These are phyloP conservation scores for Aricia agestis DNA, from an alignment of 1,140 invertebrate genomes.

Conservation along the genomic window DNA sequence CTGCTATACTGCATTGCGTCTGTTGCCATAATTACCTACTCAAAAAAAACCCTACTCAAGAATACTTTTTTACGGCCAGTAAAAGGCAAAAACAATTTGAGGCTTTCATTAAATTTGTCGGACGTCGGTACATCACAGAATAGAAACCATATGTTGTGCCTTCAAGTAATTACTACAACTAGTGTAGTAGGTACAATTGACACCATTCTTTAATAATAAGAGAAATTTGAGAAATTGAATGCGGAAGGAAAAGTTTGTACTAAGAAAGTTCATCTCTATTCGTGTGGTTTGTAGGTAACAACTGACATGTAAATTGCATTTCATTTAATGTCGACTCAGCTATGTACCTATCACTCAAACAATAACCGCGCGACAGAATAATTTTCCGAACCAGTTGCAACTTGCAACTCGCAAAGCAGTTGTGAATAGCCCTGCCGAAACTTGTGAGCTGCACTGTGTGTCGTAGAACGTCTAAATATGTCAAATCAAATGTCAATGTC, in stretches of 20 bases:
- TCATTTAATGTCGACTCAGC: no score
- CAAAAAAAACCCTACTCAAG: neutral
- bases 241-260: neutral
- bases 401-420: no score
- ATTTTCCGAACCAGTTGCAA: no score
- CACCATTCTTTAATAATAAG: slow-evolving; percentile 10
- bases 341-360: no score
- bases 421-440: no score
- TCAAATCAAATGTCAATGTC: no score
- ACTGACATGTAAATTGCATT: no score
- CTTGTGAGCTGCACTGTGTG: no score
- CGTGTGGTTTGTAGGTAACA: no score
- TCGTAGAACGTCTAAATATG: no score
- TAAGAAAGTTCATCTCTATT: neutral
- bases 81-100: neutral
- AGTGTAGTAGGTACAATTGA: slow-evolving; percentile 6
- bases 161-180: slow-evolving; percentile 8
- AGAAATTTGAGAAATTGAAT: neutral
- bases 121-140: neutral
- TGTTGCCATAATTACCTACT: neutral
- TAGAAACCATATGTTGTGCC: neutral
- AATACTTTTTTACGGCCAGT: neutral
- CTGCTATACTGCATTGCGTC: neutral
- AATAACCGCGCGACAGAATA: no score
- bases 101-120: neutral